A percentile compares a stretch with the other conserved stretches of the same genome.
Conservation (phyloP, 2,888 invertebrate species). For the Drosophila tanythrix region DNA sequence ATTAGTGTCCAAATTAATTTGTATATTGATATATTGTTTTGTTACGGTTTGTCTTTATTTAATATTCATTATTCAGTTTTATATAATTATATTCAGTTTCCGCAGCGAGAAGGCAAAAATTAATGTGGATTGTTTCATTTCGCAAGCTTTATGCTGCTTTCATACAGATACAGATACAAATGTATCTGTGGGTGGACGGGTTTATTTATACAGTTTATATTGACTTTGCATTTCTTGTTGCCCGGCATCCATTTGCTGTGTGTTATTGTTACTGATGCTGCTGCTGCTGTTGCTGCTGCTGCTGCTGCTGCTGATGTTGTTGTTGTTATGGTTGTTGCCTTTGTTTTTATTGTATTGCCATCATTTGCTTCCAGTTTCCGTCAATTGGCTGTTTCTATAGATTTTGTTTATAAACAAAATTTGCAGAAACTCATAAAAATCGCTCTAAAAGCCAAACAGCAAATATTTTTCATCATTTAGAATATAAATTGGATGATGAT, state of each 20-base stretch:
- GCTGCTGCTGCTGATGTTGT: slow-evolving; percentile 5
- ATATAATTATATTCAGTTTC: neutral
- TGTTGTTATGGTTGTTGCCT: slow-evolving; percentile 17
- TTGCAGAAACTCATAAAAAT: slow-evolving; percentile 67
- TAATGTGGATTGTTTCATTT: slow-evolving; percentile 1
- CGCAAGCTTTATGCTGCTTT: neutral
- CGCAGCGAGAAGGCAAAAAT: neutral
- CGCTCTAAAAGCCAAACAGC: slow-evolving; percentile 47
- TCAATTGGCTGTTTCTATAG: slow-evolving; percentile 54
- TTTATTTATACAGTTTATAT: slow-evolving; percentile 47
- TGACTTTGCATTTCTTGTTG: slow-evolving; percentile 14
- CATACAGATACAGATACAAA: neutral
- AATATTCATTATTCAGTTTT: neutral
- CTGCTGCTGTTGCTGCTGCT: neutral
- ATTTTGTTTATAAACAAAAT: slow-evolving; percentile 72
- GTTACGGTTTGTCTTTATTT: neutral
- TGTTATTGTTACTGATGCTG: slow-evolving; percentile 7
- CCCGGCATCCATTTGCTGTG: slow-evolving; percentile 14
- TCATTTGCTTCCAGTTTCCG: slow-evolving; percentile 44
- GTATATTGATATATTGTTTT: neutral
- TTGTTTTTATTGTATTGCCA: slow-evolving; percentile 45
- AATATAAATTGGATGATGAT: neutral
- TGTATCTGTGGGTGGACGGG: slow-evolving; percentile 12
- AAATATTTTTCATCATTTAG: slow-evolving; percentile 67
- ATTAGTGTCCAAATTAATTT: neutral